Conservation (phyloP, 2,888 invertebrate genomes). For the Leptinotarsa juncta region DNA sequence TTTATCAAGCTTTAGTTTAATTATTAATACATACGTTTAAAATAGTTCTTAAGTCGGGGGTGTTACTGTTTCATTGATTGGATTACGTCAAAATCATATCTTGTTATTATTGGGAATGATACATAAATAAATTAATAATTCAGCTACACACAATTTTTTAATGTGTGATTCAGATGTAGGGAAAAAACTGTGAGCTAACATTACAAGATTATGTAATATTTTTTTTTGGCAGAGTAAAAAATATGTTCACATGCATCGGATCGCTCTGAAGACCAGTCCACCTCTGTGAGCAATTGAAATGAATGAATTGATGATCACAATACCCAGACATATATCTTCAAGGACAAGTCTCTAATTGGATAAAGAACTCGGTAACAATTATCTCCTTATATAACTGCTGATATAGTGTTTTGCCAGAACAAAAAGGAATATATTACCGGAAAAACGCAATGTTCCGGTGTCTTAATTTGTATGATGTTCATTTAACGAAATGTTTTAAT, state of each 20-base stretch:
- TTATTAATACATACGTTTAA: too few species aligned
- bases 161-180: too few species aligned
- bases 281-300: neutral
- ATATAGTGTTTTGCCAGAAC: slow-evolving; percentile 33
- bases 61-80: too few species aligned
- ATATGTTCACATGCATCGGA: neutral
- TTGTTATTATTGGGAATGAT: too few species aligned
- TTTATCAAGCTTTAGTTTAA: too few species aligned
- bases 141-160: too few species aligned
- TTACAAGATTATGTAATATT: too few species aligned
- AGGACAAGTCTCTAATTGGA: slow-evolving; percentile 36
- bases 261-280: neutral
- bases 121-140: too few species aligned
- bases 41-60: too few species aligned
- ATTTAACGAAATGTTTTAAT: slow-evolving; percentile 16
- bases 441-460: slow-evolving; percentile 33
- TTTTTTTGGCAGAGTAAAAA: neutral
- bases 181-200: too few species aligned
- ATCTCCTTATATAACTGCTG: slow-evolving; percentile 38
- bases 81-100: too few species aligned
- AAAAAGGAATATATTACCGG: slow-evolving; percentile 32
- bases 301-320: slow-evolving; percentile 20
- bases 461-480: slow-evolving; percentile 25
- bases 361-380: slow-evolving; percentile 37
- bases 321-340: slow-evolving; percentile 32